Evolutionary conservation across 1,140 invertebrate genomes (phyloP), one percentile per base, ranked within the genome.

Genomic region (Musca domestica): DNA sequence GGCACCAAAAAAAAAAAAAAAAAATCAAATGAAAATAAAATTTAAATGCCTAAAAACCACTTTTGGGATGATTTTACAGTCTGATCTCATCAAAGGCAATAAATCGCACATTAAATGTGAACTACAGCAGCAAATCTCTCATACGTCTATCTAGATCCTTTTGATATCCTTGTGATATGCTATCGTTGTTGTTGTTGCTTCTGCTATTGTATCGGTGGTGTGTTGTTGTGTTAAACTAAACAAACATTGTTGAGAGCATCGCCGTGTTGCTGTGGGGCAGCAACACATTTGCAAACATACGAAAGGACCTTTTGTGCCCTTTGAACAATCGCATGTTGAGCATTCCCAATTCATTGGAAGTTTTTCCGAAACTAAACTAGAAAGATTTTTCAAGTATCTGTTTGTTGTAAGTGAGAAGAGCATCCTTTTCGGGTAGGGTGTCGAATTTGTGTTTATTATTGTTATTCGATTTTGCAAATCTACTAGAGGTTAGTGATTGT

Each of bases 61-160:
- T 30, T 61, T 61, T 61, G 30, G 48, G 56, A 61, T 61, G 56
- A 64, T 64, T 64, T 47, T 48, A 64, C 63, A 64, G 47, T 64
- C 63, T 64, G 63, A 64, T 47, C 27, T 64, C 15, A 64, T 49
- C 63, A 64, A 47, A 47, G 14, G 63, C 63, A 64, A 64, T 49
- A 64, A 64, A 64, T 47, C 63, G 63, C 63, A 61, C 56, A 61
- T 61, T 61, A 61, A 61, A 61, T 41, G 27, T 61, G 34, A 61
- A 61, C 56, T 61, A 61, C 56, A 61, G 41, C 17, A 6, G 17
- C 48, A 20, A 51, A 51, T 22, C 20, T 19, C 48, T 19, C 17
- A 20, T 19, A 19, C 17, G 17, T 19, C 17, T 48, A 22, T 19
- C 20, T 19, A 51, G 48, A 22, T 51, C 48, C 48, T 20, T 51